Evolutionary conservation across 1,140 invertebrate genomes (phyloP), one percentile per base, ranked within the genome.

Genomic region (Catajapyx aquilonaris): DNA sequence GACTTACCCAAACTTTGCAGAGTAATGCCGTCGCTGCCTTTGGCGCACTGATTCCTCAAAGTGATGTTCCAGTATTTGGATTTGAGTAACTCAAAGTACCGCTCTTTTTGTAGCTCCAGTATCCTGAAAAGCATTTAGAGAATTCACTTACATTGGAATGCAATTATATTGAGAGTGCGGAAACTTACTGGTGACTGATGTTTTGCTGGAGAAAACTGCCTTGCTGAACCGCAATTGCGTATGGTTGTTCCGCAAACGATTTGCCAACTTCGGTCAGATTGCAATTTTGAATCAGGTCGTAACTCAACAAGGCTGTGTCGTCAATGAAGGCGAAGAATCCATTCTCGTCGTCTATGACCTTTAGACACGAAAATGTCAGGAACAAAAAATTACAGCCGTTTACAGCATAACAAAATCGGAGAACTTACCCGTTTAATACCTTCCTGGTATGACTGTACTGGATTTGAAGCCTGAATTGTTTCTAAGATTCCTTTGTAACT

Each of bases 321-420:
- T 87, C 81, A 46, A 87, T 86, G 47, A 87, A 81, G 0, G 83
- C 83, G 48, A 83, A 87, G 47, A 85, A 79, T 0, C 77, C 78
- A 42, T 81, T 70, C 31, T 73, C 66, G 46, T 72, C 77, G n/a
- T 73, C 73, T 38, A 76, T 61, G 2, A 81, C 77, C 70, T 68
- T 34, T 20, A 39, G n/a, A n/a, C n/a, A n/a, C n/a, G n/a, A n/a
- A n/a, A n/a, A n/a, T n/a, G n/a, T n/a, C n/a, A n/a, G n/a, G n/a
- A n/a, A n/a, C n/a, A n/a, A n/a, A n/a, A n/a, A n/a, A n/a, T n/a
- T n/a, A n/a, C n/a, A n/a, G n/a, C n/a, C n/a, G n/a, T n/a, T n/a
- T n/a, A n/a, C n/a, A n/a, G n/a, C n/a, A n/a, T n/a, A n/a, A n/a
- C n/a, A n/a, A n/a, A n/a, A n/a, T 15, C 15, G n/a, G n/a, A n/a